Evolutionary conservation across 2,888 invertebrate genomes (phyloP).

Genomic region (Cartodere bifasciata): DNA sequence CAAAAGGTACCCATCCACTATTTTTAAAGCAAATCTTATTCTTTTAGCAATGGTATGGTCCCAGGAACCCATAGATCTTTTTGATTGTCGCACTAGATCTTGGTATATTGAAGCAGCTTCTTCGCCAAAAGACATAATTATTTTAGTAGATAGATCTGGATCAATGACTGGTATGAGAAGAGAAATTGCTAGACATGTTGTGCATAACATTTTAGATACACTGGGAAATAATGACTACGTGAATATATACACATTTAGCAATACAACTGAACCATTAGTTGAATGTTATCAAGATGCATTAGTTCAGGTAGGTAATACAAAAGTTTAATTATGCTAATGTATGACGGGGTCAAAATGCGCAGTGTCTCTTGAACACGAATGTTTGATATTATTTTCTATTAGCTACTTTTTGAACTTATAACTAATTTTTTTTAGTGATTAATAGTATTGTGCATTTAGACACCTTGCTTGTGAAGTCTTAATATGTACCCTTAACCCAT

Average conservation of each 20-base stretch:
- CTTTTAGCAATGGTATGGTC: conserved; percentile 64
- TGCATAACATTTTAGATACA: conserved; percentile 84
- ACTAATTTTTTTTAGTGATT: too few relatives aligned
- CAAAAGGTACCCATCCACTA: too few relatives aligned
- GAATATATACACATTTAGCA: conserved; percentile 87
- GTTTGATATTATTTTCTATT: too few relatives aligned
- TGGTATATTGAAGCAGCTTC: conserved; percentile 99
- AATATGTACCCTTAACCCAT: too few relatives aligned
- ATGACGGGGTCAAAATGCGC: too few relatives aligned
- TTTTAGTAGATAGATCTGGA: conserved; percentile 54
- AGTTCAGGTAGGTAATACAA: conserved; percentile 82
- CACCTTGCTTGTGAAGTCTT: too few relatives aligned
- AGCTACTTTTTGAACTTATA: too few relatives aligned
- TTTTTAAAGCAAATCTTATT: too few relatives aligned
- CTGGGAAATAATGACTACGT: conserved; percentile 97
- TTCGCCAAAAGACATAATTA: conserved; percentile 85
- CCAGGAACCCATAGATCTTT: conserved; percentile 76
- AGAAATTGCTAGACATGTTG: conserved; percentile 82
- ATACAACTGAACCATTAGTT: conserved; percentile 66
- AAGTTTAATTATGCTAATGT: too few relatives aligned
- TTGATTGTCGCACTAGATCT: conserved; percentile 85
- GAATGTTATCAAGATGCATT: conserved; percentile 80
- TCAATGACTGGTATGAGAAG: conserved; percentile 58
- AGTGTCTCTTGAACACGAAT: too few relatives aligned
- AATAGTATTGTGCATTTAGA: too few relatives aligned